phyloP scores from a whole-genome alignment of 2,888 invertebrate species.

The Amphipyra tragopoginis region DNA sequence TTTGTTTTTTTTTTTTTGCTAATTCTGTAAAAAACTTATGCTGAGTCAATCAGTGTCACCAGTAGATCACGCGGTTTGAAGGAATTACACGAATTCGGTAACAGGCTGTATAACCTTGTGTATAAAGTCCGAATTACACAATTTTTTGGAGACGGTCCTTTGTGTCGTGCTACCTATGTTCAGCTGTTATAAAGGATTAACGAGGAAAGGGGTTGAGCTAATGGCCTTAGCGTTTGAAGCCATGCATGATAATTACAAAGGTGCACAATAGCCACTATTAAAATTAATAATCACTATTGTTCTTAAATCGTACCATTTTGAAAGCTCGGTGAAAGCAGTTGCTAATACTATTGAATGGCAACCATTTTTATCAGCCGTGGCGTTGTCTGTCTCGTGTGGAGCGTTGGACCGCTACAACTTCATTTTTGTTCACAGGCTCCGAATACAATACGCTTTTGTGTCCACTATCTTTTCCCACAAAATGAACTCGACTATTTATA shows the following conservation, averaged over 20 bases:
- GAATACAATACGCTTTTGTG: conserved; percentile 35
- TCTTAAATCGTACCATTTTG: background rate
- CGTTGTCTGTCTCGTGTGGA: conserved; percentile 23
- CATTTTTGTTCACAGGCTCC: conserved; percentile 24
- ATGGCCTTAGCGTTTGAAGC: too few relatives aligned
- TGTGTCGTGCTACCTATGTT: too few relatives aligned
- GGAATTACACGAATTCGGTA: too few relatives aligned
- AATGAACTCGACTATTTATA: conserved; percentile 1
- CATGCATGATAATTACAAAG: background rate
- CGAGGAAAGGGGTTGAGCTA: too few relatives aligned
- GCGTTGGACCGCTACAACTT: background rate
- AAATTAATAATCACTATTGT: background rate
- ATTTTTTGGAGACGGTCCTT: too few relatives aligned
- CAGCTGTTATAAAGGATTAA: too few relatives aligned
- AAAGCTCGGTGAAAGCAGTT: conserved; percentile 23
- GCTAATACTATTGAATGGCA: conserved; percentile 21
- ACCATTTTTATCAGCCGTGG: conserved; percentile 29
- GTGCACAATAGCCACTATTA: background rate
- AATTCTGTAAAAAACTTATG: too few relatives aligned
- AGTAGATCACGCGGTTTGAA: too few relatives aligned
- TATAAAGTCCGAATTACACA: too few relatives aligned
- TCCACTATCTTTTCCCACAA: conserved; percentile 10
- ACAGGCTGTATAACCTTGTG: too few relatives aligned
- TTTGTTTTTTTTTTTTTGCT: too few relatives aligned
- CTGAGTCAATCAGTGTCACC: too few relatives aligned